Evolutionary conservation across 1,140 invertebrate species (phyloP).

Genomic region (Bombus superbus): DNA sequence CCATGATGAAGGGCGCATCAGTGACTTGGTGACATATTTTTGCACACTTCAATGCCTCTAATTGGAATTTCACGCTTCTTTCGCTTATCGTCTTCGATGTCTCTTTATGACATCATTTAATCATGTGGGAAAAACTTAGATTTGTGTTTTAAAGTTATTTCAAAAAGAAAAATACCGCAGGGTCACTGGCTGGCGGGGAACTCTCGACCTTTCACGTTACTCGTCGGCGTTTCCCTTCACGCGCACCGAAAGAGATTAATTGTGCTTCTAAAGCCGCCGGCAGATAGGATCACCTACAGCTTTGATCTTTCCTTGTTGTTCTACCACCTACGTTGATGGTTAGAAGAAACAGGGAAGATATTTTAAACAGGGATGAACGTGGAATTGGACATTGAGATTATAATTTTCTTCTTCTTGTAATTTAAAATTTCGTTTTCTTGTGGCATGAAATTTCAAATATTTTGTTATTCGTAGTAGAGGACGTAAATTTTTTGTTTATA

Average conservation of each 20-base stretch:
- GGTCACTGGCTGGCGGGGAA: not conserved
- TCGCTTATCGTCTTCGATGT: not conserved
- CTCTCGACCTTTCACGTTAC: too few species aligned
- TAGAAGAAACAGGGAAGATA: not conserved
- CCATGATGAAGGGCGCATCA: slow-evolving; percentile 66
- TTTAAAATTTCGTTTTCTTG: not conserved
- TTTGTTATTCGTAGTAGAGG: not conserved
- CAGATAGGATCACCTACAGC: slow-evolving; percentile 4
- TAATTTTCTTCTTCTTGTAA: not conserved
- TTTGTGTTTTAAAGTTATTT: slow-evolving; percentile 26
- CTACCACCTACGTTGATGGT: not conserved
- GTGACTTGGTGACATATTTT: slow-evolving; percentile 38
- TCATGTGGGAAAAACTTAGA: not conserved
- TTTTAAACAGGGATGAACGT: not conserved
- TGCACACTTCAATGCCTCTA: not conserved
- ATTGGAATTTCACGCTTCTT: not conserved
- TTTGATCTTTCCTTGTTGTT: not conserved
- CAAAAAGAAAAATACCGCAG: not conserved
- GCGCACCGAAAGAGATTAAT: slow-evolving; percentile 31
- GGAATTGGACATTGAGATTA: not conserved
- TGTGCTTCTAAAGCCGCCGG: not conserved
- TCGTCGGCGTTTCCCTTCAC: slow-evolving; percentile 1
- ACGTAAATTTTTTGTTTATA: not conserved
- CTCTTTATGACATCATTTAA: too few species aligned
- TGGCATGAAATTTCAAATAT: not conserved